Percentiles rank a stretch among this genome's conserved stretches.
Conservation (phyloP, 1,140 invertebrate genomes). For the Lysiphlebus fabarum region DNA sequence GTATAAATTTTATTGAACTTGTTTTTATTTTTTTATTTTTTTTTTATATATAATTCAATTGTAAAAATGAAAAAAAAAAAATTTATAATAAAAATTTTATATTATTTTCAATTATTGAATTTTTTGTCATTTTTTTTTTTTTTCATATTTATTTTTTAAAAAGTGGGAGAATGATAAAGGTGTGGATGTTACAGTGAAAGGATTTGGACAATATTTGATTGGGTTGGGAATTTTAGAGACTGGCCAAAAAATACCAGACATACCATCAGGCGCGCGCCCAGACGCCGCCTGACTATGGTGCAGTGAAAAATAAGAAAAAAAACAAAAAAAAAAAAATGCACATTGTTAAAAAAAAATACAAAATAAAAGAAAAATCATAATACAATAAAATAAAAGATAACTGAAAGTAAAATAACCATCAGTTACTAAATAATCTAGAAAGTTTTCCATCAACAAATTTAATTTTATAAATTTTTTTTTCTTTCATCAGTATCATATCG, state of each 20-base stretch:
- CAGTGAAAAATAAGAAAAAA: conserved; percentile 50
- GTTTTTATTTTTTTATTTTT: not conserved
- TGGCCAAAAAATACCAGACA: conserved; percentile 51
- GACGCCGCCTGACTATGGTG: conserved; percentile 47
- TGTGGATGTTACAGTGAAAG: too few relatives aligned
- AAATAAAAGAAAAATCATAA: not conserved
- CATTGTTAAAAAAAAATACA: not conserved
- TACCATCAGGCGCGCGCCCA: conserved; percentile 53
- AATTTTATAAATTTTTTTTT: too few relatives aligned
- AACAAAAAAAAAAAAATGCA: conserved; percentile 28
- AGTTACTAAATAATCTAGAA: too few relatives aligned
- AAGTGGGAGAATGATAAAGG: not conserved
- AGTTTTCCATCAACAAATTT: too few relatives aligned
- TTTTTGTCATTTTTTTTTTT: not conserved
- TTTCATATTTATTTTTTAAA: too few relatives aligned
- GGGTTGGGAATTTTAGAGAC: conserved; percentile 10
- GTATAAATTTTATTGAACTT: conserved; percentile 3
- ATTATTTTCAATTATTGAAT: too few relatives aligned
- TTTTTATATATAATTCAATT: not conserved
- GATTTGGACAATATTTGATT: conserved; percentile 22
- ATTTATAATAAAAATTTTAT: too few relatives aligned
- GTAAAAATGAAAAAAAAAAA: not conserved
- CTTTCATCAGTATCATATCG: too few relatives aligned
- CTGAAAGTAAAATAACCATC: too few relatives aligned
- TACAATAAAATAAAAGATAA: too few relatives aligned